These are phyloP conservation scores for Halcyon badia DNA, from an alignment of 2,797 vertebrate genomes.

Conservation along the genomic window DNA sequence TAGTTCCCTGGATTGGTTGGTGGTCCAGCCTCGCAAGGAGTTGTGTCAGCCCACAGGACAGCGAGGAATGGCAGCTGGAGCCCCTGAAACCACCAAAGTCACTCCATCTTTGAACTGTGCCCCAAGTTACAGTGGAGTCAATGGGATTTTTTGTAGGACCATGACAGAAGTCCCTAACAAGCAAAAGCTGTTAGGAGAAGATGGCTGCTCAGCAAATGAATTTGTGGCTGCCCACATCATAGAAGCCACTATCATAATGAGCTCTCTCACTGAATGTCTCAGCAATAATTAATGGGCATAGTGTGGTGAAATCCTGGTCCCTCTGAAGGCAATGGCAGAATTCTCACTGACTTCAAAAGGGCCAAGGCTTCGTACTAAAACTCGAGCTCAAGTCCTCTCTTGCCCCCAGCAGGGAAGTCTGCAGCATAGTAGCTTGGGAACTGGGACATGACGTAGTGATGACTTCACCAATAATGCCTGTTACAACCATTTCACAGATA, in stretches of 20 bases:
- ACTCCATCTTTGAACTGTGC: background rate
- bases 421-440: background rate
- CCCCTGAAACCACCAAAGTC: background rate
- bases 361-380: constrained; percentile 7
- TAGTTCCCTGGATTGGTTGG: background rate
- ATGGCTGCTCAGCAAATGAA: constrained; percentile 21
- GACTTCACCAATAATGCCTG: background rate
- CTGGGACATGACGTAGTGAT: background rate
- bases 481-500: background rate
- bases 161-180: background rate
- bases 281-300: background rate
- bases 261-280: constrained; percentile 12
- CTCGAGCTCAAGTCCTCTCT: background rate
- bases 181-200: constrained; percentile 29
- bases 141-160: background rate
- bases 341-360: constrained; percentile 41
- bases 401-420: background rate
- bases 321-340: constrained; percentile 11
- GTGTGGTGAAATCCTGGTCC: background rate
- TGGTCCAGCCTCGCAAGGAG: background rate
- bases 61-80: background rate
- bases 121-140: background rate
- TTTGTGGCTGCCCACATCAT: constrained; percentile 54
- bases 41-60: background rate
- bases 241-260: constrained; percentile 46